Evolutionary conservation across 2,797 vertebrate species (phyloP).

Genomic region (Hozukius guyotensis): DNA sequence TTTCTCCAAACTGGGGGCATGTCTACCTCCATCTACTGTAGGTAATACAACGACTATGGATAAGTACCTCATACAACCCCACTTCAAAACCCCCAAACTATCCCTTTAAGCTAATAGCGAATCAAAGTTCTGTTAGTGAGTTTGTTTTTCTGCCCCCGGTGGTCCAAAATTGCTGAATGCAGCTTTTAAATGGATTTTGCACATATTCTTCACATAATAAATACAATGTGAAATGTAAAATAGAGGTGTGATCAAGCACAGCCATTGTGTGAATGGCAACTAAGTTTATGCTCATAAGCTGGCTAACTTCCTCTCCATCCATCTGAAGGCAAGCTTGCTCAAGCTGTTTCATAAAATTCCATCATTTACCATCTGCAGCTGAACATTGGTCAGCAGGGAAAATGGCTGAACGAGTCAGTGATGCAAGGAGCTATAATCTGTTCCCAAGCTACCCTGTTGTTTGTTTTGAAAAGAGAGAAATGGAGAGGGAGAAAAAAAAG

Average conservation of each 20-base stretch:
- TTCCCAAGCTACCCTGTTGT: conserved; percentile 77
- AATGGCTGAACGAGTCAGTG: conserved; percentile 80
- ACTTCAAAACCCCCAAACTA: no score
- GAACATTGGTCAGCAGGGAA: conserved; percentile 81
- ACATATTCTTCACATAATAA: conserved; percentile 2
- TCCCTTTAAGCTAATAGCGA: background rate
- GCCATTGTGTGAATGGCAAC: conserved; percentile 23
- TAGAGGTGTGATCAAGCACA: conserved; percentile 13
- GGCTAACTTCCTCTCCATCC: conserved; percentile 53
- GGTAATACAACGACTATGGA: no score
- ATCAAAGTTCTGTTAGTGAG: background rate
- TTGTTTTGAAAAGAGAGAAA: conserved; percentile 80
- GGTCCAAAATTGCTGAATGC: background rate
- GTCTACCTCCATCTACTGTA: no score
- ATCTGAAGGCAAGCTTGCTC: conserved; percentile 59
- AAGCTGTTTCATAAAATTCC: conserved; percentile 74
- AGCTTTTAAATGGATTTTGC: background rate
- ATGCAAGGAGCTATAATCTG: conserved; percentile 84
- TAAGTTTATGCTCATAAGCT: conserved; percentile 22
- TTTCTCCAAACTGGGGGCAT: no score
- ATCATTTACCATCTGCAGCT: conserved; percentile 80
- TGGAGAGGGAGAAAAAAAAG: conserved; percentile 51
- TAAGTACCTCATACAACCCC: no score
- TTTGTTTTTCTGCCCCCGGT: background rate
- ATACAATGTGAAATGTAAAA: conserved; percentile 17